Percentiles rank a stretch among this genome's conserved stretches.
Conservation (phyloP, 2,113 vertebrate species). For the Neolamprologus longior region DNA sequence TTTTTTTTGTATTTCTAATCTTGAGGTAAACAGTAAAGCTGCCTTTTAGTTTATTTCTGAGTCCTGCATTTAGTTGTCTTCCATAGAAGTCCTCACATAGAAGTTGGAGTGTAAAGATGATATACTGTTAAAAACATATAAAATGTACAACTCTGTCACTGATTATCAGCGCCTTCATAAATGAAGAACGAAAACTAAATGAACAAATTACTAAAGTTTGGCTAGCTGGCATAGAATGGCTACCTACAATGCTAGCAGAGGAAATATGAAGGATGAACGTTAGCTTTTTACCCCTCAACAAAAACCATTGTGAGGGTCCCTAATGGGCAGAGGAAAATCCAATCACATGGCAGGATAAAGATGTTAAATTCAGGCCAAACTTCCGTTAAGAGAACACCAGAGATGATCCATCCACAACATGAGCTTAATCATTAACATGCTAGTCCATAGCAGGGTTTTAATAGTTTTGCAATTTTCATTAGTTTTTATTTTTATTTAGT, state of each 20-base stretch:
- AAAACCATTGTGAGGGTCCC: background rate
- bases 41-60: background rate
- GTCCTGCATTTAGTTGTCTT: background rate
- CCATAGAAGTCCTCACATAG: background rate
- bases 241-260: background rate
- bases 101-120: background rate
- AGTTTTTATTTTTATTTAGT: too few species aligned
- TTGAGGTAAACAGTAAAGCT: accelerated
- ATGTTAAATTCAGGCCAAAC: background rate
- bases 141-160: background rate
- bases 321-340: background rate
- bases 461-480: too few species aligned
- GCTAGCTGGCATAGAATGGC: background rate
- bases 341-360: background rate
- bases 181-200: accelerated
- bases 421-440: background rate
- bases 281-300: background rate
- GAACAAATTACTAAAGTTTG: background rate
- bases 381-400: background rate
- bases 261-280: background rate
- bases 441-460: background rate
- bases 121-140: accelerated
- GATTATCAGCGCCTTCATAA: background rate
- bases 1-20: background rate
- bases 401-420: background rate